These are phyloP conservation scores for Bactericera cockerelli DNA, from an alignment of 1,140 invertebrate genomes.

Conservation along the genomic window DNA sequence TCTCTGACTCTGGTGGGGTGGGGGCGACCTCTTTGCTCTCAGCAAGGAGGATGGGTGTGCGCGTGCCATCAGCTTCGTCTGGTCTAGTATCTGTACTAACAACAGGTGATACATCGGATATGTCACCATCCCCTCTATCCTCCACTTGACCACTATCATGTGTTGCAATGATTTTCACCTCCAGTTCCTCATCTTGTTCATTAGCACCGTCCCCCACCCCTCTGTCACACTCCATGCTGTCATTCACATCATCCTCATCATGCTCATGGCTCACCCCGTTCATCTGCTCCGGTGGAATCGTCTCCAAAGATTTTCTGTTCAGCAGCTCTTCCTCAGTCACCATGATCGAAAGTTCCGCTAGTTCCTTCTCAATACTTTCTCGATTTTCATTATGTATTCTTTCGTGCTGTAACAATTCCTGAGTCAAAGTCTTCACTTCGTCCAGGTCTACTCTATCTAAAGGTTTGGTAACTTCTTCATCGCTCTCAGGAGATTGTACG, in stretches of 20 bases:
- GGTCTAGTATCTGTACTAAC: too few species aligned
- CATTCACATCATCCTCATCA: not conserved
- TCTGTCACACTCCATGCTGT: not conserved
- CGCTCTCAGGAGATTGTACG: not conserved
- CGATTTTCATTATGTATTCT: not conserved
- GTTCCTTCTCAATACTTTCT: not conserved
- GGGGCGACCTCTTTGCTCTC: not conserved
- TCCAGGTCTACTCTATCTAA: not conserved
- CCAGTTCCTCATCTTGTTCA: not conserved
- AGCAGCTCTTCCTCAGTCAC: not conserved
- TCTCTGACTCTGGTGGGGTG: constrained; percentile 2
- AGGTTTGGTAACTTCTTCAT: not conserved
- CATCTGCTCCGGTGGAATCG: too few species aligned
- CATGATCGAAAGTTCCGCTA: constrained; percentile 7
- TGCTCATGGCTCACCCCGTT: too few species aligned
- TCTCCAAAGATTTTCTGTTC: too few species aligned
- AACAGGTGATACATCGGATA: constrained; percentile 22
- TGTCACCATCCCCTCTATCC: constrained; percentile 27
- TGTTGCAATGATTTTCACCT: not conserved
- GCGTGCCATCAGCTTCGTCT: not conserved
- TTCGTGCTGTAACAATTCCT: not conserved
- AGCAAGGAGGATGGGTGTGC: not conserved
- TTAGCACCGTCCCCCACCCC: not conserved
- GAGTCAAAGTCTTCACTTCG: not conserved
- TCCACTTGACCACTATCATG: constrained; percentile 26